Conservation (phyloP, 2,888 invertebrate species). For the Agelastica alni region DNA sequence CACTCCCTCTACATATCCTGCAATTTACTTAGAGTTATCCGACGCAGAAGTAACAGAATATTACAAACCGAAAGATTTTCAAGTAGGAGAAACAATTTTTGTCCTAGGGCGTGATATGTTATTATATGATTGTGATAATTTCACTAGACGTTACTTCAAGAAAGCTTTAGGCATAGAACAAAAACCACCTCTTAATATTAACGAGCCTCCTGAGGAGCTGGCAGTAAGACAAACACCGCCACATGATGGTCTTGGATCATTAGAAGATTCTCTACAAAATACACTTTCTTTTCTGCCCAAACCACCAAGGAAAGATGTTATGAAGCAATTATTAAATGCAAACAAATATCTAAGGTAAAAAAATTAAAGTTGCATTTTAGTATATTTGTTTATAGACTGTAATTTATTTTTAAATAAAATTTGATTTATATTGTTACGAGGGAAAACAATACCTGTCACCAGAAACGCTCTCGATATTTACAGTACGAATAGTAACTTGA, state of each 20-base stretch:
- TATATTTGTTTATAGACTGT: too few relatives aligned
- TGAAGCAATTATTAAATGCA: slow-evolving; percentile 75
- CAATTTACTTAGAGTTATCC: slow-evolving; percentile 69
- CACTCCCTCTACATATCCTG: slow-evolving; percentile 64
- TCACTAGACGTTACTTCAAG: slow-evolving; percentile 72
- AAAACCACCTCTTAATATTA: slow-evolving; percentile 51
- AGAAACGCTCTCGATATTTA: too few relatives aligned
- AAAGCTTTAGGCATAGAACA: slow-evolving; percentile 57
- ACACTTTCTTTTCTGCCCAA: slow-evolving; percentile 73
- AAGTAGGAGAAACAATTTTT: slow-evolving; percentile 72
- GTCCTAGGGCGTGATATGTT: slow-evolving; percentile 73
- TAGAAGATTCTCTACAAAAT: slow-evolving; percentile 78
- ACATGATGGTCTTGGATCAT: slow-evolving; percentile 74
- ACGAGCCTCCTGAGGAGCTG: slow-evolving; percentile 26
- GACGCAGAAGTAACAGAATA: slow-evolving; percentile 76
- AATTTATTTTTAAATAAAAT: too few relatives aligned
- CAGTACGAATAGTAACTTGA: too few relatives aligned
- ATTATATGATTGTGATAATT: slow-evolving; percentile 77
- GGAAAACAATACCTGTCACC: too few relatives aligned
- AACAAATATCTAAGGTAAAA: slow-evolving; percentile 58
- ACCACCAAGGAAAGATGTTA: slow-evolving; percentile 74
- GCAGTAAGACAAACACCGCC: slow-evolving; percentile 60
- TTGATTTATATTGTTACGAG: too few relatives aligned
- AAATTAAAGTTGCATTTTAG: too few relatives aligned
- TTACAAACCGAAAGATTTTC: slow-evolving; percentile 77